Conservation (phyloP, 2,797 vertebrate genomes). For the Phrynocephalus vlangalii region DNA sequence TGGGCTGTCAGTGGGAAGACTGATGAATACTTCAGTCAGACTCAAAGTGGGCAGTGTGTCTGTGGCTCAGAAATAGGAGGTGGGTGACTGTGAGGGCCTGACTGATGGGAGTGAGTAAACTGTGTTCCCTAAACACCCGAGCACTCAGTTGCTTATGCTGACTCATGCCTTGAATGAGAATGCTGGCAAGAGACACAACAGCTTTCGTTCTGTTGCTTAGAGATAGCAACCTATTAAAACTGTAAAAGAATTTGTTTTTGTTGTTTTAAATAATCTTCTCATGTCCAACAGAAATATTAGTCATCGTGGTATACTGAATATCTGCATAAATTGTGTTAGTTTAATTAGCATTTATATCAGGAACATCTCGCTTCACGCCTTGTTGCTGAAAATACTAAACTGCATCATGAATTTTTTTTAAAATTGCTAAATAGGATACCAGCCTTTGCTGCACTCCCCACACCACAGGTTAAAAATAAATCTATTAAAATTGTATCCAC, state of each 20-base stretch:
- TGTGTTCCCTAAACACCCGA: slow-evolving; percentile 24
- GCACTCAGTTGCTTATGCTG: slow-evolving; percentile 33
- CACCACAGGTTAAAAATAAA: not conserved
- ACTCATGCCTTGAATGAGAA: slow-evolving; percentile 12
- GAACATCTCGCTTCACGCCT: not conserved
- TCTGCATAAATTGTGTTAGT: not conserved
- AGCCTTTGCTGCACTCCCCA: not conserved
- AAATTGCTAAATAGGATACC: not conserved
- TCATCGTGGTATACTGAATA: not conserved
- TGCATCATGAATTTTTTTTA: not conserved
- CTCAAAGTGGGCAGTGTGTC: not conserved
- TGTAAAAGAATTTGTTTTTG: not conserved
- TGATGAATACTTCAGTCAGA: not conserved
- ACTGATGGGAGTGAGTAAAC: slow-evolving; percentile 11
- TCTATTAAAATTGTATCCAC: not conserved
- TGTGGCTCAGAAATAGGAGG: not conserved
- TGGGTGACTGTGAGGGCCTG: not conserved
- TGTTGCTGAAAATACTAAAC: not conserved
- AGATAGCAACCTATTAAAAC: not conserved
- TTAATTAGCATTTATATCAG: not conserved
- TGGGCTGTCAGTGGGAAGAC: not conserved
- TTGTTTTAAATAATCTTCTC: not conserved
- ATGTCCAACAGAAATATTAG: not conserved
- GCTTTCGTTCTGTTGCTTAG: slow-evolving; percentile 26
- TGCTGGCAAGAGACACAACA: not conserved